Base-by-base conservation (phyloP, 30 jellyfish, hydroid and myxozoan species). In the Morbakka virulenta region DNA sequence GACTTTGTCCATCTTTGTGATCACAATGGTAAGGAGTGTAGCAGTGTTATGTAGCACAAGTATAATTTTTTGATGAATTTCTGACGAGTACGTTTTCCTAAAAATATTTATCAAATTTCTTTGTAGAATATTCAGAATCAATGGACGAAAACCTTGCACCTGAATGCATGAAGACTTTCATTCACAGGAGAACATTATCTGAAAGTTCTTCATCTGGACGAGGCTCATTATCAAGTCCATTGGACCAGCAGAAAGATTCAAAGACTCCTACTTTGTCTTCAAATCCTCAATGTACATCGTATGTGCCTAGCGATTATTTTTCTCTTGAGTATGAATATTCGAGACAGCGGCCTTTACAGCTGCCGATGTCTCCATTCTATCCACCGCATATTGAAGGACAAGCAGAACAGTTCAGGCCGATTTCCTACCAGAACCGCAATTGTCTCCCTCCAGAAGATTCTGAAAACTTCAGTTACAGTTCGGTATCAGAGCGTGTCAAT, bases 171-270 rank as follows among this genome's bases (percentile, higher is more conserved):
- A 41, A 17, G 57, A 41, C 57, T 6, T 41, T 41, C 17, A 41
- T 41, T 17, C 9, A 17, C 9, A 41, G 57, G 17, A 9, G 57
- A 9, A 6, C 57, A 6, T 17, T 41, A 6, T 41, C 57, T 6
- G 17, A 41, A 6, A 41, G 57, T 17, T 72, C 94, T 0, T 61
- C 87, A 13, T 83, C 88, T 14, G 85, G 72, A 4, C 68, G 93
- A 66, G 88, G 82, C 24, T 67, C 89, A 3, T 41, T 86, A 65
- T 69, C 96, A 52, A 79, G 82, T 35, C 81, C 81, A 30, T 6
- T 6, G 9, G 17, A 9, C 9, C 17, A 9, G 17, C 57, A 9
- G 9, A 17, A 41, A 41, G 17, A 41, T 6, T 9, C 57, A 41
- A 17, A 6, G 13, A 9, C 9, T 17, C 9, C 9, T 41, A 41